These are phyloP conservation scores for Bubalus kerabau DNA, from an alignment of 2,113 vertebrate genomes.

Conservation along the genomic window DNA sequence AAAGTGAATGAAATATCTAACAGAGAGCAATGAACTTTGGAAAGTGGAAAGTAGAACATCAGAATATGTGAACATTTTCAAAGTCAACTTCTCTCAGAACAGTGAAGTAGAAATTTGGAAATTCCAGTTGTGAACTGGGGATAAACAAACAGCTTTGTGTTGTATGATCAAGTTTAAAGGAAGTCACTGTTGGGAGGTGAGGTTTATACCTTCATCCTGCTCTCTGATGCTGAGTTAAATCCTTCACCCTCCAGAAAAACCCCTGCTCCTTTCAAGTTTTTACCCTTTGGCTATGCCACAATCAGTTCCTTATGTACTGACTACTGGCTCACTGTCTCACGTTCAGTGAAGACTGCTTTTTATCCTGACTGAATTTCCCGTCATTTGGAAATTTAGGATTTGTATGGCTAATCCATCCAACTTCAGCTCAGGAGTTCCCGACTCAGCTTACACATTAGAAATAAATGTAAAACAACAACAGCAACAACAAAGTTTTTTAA, in stretches of 20 bases:
- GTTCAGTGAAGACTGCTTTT: neutral
- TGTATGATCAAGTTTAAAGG: neutral
- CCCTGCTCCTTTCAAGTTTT: neutral
- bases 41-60: neutral
- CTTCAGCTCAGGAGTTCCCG: neutral
- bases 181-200: neutral
- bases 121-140: neutral
- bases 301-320: neutral
- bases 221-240: neutral
- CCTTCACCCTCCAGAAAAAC: neutral
- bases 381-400: neutral
- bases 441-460: neutral
- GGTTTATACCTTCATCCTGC: neutral
- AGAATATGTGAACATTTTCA: neutral
- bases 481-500: neutral
- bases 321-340: neutral
- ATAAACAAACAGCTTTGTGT: neutral
- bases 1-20: constrained; percentile 20
- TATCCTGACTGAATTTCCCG: neutral
- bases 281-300: neutral
- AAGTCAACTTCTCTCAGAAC: neutral
- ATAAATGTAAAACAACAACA: neutral
- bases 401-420: neutral
- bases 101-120: constrained; percentile 29
- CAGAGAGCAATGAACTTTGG: neutral